Evolutionary conservation across 2,888 invertebrate genomes (phyloP), one percentile per base, ranked within the genome.

Genomic region (Biston betularia): DNA sequence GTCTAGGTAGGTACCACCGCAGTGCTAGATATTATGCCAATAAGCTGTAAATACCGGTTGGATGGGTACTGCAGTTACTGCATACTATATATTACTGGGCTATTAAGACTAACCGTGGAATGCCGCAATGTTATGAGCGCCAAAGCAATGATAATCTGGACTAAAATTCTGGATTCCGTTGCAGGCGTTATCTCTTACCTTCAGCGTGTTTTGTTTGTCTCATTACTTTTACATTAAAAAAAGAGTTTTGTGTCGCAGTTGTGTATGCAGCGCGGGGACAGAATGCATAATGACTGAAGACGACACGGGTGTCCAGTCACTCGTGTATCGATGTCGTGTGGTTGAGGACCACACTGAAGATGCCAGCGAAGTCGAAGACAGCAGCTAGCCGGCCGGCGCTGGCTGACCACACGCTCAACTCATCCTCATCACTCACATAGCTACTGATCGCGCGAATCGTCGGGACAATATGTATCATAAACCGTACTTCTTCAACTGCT

Each of bases 241-340:
- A 33, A 44, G 3, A 6, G 8, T 59, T 59, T 15, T 52, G 45
- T 68, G 49, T 82, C 79, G 8, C 81, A 89, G 89, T 75, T 89
- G 89, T 69, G 12, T 11, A 2, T 90, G 89, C 68, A 55, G 15
- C 0, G 0, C 6, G 0, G 77, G 58, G 0, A 57, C 48, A 10
- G 11, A 6, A 0, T 89, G 89, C 60, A 6, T 38, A 40, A 2
- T 60, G 6, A 12, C 56, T 15, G 79, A 82, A 14, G 80, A 86
- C 10, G 82, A 86, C 57, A 3, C 0, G 0, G 0, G 49, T 0
- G 40, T 33, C 0, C 73, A 44, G 38, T 54, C 79, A 0, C 79
- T 48, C 33, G 69, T 84, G 42, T 68, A 78, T 56, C 78, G 69
- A n/a, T 89, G 89, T 74, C 68, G 71, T 56, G 70, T 54, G 0